phyloP scores from a whole-genome alignment of 1,140 invertebrate species.

The Drosophila fuyamai region DNA sequence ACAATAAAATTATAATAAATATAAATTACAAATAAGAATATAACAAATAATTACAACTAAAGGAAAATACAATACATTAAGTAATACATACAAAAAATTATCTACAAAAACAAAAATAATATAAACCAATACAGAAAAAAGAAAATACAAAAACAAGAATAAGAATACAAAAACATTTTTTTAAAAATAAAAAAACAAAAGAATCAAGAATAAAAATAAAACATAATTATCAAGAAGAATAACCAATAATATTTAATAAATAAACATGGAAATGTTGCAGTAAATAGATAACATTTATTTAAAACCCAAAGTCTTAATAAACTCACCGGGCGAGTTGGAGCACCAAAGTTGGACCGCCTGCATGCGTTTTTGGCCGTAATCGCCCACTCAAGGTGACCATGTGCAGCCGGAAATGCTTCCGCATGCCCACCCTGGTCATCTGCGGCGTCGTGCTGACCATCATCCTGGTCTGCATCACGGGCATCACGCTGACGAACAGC shows the following conservation, averaged over 20 bases:
- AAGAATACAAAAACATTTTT: neutral
- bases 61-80: too few species aligned
- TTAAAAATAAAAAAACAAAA: neutral
- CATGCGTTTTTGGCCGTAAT: slow-evolving; percentile 23
- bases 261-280: neutral
- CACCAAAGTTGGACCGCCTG: neutral
- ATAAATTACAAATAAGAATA: neutral
- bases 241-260: neutral
- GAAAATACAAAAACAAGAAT: too few species aligned
- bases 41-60: neutral
- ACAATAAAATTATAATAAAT: neutral
- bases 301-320: neutral
- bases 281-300: neutral
- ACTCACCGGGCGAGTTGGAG: neutral
- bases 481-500: slow-evolving; percentile 82
- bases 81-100: too few species aligned
- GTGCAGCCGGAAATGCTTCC: slow-evolving; percentile 83
- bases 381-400: slow-evolving; percentile 50
- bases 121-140: too few species aligned
- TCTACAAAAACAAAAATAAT: too few species aligned
- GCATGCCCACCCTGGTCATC: slow-evolving; percentile 82
- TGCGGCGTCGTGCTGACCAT: slow-evolving; percentile 82
- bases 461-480: slow-evolving; percentile 83
- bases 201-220: neutral
- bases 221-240: too few species aligned